phyloP scores from a whole-genome alignment of 2,797 vertebrate genomes.

The Malurus splendens region DNA sequence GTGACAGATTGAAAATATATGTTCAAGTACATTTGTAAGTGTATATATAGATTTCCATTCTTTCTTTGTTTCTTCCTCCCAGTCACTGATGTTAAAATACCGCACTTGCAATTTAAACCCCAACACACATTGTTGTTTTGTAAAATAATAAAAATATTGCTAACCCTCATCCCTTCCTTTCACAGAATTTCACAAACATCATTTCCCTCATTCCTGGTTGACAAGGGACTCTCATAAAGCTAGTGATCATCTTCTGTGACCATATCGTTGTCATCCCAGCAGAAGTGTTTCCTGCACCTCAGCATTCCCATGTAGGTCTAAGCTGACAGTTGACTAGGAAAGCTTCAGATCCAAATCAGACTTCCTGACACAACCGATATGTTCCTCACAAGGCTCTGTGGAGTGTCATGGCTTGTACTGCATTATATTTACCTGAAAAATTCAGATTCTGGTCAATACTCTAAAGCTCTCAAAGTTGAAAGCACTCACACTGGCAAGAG shows the following conservation, averaged over 20 bases:
- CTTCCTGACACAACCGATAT: not conserved
- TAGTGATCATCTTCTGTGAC: conserved; percentile 8
- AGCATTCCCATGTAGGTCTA: not conserved
- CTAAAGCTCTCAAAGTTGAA: not conserved
- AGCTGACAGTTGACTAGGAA: conserved; percentile 39
- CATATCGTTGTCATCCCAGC: not conserved
- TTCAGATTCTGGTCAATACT: not conserved
- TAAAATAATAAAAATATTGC: not conserved
- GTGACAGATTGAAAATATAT: not conserved
- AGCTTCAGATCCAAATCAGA: conserved; percentile 26
- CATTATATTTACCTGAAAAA: not conserved
- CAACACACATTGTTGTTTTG: not conserved
- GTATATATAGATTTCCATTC: not conserved
- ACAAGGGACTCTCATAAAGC: not conserved
- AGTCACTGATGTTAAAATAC: not conserved
- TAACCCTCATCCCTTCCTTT: not conserved
- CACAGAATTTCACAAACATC: not conserved
- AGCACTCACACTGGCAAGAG: rapidly evolving
- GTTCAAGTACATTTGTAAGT: not conserved
- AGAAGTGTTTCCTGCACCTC: not conserved
- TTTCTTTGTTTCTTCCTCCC: not conserved
- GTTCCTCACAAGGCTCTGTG: not conserved
- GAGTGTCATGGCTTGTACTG: not conserved
- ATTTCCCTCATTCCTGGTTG: not conserved
- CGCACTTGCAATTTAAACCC: not conserved